Evolutionary conservation across 2,888 invertebrate genomes (phyloP), one percentile per base, ranked within the genome.

Genomic region (Pyrrhosoma nymphula): DNA sequence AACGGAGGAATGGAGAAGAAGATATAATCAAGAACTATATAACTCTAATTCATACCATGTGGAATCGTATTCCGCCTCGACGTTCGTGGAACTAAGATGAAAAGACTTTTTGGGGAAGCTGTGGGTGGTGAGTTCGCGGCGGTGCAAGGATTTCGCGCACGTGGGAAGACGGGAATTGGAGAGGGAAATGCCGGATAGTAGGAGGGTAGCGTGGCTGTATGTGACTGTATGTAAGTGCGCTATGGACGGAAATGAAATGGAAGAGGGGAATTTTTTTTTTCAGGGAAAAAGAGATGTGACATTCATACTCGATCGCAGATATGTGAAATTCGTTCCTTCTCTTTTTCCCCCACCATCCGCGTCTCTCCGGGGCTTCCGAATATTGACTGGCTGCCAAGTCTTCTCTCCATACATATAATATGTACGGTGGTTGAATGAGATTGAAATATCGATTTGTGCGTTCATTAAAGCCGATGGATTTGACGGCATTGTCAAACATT

Each of bases 361-460:
- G 10, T 26, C n/a, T 69, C 69, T 69, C n/a, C 69, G n/a, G n/a
- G 14, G 69, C 69, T 69, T 69, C 69, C 69, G 69, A 69, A 69
- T 69, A 69, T 69, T 69, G 69, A 69, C 69, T 69, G n/a, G 69
- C 69, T 26, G n/a, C 69, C n/a, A 69, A n/a, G 69, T 69, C 26
- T 12, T 18, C 18, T 60, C 47, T 47, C 47, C 20, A 60, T 20
- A 60, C 20, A 60, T 60, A 20, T 60, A 60, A 60, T 69, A 69
- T 69, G 69, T 69, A 69, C 69, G 69, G 16, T 69, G 69, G n/a
- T 69, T 69, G 69, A 69, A 69, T n/a, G 69, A 69, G 69, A 69
- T 69, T 69, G 26, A 69, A 69, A 69, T 69, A 69, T 69, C 69
- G 69, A 69, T 69, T 69, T 69, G 69, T 26, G 69, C 69, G 69